phyloP scores from a whole-genome alignment of 2,113 vertebrate species.

The Prochilodus magdalenae region DNA sequence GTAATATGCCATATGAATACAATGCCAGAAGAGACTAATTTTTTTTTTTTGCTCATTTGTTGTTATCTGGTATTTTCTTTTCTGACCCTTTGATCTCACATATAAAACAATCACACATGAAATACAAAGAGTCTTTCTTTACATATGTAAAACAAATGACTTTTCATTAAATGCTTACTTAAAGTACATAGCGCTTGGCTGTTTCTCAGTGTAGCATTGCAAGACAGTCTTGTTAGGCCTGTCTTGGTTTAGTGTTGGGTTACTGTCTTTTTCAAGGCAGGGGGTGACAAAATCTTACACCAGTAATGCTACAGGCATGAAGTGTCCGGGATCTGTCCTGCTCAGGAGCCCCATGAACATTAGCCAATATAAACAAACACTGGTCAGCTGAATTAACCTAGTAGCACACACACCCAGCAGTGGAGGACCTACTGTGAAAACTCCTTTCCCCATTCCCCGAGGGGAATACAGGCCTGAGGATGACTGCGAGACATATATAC shows the following conservation, averaged over 20 bases:
- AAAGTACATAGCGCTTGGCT: constrained; percentile 6
- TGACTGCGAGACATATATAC: constrained; percentile 20
- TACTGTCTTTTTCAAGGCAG: constrained; percentile 48
- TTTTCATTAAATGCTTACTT: not conserved
- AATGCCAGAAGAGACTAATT: not conserved
- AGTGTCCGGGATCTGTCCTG: constrained; percentile 52
- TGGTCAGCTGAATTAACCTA: constrained; percentile 61
- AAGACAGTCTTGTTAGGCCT: constrained; percentile 58
- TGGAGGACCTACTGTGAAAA: constrained; percentile 29
- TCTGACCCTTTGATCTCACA: no score
- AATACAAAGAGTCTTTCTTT: no score
- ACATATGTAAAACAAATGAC: not conserved
- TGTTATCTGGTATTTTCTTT: not conserved
- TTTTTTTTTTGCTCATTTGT: no score
- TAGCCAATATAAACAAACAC: constrained; percentile 50
- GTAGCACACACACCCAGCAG: constrained; percentile 49
- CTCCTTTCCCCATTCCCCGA: constrained; percentile 33
- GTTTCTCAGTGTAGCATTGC: constrained; percentile 27
- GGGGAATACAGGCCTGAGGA: constrained; percentile 31
- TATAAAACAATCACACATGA: no score
- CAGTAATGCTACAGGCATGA: constrained; percentile 61
- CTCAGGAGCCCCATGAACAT: constrained; percentile 49
- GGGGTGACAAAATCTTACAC: constrained; percentile 59
- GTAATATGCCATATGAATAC: not conserved
- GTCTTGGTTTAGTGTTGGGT: constrained; percentile 60